Conservation (phyloP, 2,888 invertebrate genomes). For the Nematopogon swammerdamellus region DNA sequence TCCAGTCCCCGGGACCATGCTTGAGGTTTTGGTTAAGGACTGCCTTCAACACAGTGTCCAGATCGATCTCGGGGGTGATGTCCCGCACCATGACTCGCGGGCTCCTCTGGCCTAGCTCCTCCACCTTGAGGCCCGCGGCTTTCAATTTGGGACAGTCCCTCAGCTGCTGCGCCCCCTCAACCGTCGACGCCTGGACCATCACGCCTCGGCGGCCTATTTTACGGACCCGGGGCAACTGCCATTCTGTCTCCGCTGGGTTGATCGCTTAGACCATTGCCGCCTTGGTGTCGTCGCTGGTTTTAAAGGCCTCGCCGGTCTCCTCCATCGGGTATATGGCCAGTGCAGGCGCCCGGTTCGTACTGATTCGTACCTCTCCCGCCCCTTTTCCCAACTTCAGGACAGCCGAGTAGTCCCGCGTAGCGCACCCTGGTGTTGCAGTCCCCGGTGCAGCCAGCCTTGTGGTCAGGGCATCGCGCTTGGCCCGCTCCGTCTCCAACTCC, state of each 20-base stretch:
- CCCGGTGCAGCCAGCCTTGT: too few species aligned
- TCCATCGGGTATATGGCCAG: not conserved
- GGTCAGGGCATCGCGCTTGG: too few species aligned
- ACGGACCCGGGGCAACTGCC: not conserved
- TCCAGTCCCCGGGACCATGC: conserved; percentile 5
- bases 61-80: not conserved
- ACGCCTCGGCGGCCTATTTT: not conserved
- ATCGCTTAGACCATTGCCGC: not conserved
- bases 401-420: too few species aligned
- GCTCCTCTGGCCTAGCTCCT: not conserved
- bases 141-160: not conserved
- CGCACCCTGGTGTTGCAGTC: too few species aligned
- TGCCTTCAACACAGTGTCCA: not conserved
- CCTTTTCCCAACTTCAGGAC: too few species aligned
- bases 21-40: not conserved
- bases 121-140: not conserved
- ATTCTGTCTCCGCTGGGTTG: not conserved
- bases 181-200: not conserved
- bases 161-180: not conserved
- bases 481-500: too few species aligned
- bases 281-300: not conserved
- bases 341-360: too few species aligned
- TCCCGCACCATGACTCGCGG: not conserved
- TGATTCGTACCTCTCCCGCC: too few species aligned
- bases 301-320: not conserved